Conservation (phyloP, 2,113 vertebrate species). For the Cebidichthys violaceus region DNA sequence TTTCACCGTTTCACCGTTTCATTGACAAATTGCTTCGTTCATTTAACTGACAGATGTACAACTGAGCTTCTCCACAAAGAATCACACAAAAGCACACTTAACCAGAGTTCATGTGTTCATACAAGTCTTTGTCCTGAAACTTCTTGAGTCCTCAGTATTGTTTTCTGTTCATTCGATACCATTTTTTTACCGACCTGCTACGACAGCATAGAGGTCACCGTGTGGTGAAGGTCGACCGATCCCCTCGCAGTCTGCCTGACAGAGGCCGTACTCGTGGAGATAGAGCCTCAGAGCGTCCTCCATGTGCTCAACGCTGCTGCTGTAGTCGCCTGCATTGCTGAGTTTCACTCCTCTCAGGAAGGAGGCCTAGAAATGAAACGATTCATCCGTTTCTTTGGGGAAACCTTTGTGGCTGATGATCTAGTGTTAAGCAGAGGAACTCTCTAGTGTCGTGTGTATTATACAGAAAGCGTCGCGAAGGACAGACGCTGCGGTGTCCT, state of each 20-base stretch:
- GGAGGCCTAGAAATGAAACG: conserved; percentile 69
- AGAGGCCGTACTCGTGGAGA: conserved; percentile 83
- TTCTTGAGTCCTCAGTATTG: neutral
- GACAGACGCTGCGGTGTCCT: neutral
- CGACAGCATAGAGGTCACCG: conserved; percentile 86
- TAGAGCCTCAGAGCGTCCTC: conserved; percentile 87
- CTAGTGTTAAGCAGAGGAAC: neutral
- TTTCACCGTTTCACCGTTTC: too few species aligned
- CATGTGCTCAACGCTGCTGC: conserved; percentile 83
- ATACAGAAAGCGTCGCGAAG: too few species aligned
- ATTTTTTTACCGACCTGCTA: conserved; percentile 83
- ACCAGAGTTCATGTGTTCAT: too few species aligned
- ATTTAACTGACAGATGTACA: too few species aligned
- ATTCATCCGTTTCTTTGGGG: neutral
- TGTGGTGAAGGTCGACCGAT: conserved; percentile 82
- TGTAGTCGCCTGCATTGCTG: conserved; percentile 86
- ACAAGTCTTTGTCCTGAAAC: too few species aligned
- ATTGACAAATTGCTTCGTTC: too few species aligned
- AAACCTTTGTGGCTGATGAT: neutral
- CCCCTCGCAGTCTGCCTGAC: conserved; percentile 86
- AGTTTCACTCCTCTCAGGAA: conserved; percentile 89
- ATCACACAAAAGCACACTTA: too few species aligned
- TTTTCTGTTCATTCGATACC: neutral
- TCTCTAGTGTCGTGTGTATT: neutral
- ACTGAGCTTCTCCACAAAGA: too few species aligned